phyloP scores from a whole-genome alignment of 1,140 invertebrate species.

The Lasioglossum albipes region DNA sequence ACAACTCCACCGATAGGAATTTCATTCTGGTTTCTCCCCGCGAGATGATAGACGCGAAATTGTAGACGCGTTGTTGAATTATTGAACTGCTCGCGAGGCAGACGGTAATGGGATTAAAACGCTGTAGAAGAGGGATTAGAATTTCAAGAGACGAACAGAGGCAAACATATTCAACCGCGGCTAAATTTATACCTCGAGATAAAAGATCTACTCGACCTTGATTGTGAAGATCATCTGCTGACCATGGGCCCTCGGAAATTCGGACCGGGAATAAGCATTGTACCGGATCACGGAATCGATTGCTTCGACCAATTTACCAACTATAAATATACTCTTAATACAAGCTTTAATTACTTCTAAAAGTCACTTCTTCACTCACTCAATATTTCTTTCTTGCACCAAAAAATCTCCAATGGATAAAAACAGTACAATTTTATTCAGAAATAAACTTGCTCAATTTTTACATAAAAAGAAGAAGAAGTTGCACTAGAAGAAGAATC shows the following conservation, averaged over 20 bases:
- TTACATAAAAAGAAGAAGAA: no score
- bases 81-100: background rate
- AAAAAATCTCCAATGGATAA: no score
- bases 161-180: constrained; percentile 26
- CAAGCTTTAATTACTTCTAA: no score
- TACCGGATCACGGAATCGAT: background rate
- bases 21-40: background rate
- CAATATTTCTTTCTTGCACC: no score
- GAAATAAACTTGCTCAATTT: no score
- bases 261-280: background rate
- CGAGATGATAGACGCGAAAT: background rate
- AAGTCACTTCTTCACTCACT: no score
- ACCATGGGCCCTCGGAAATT: background rate
- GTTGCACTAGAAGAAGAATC: background rate
- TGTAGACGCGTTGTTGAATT: constrained; percentile 14
- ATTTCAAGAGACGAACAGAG: constrained; percentile 28
- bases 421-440: no score
- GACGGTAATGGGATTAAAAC: constrained; percentile 27
- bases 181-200: constrained; percentile 36
- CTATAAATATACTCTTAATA: no score
- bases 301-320: no score
- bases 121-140: constrained; percentile 28
- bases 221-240: constrained; percentile 22
- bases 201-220: constrained; percentile 29
- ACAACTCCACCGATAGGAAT: background rate